A percentile compares a stretch with the other conserved stretches of the same genome.
These are phyloP conservation scores for Hemibagrus wyckioides DNA, from an alignment of 2,113 vertebrate species.

Conservation along the genomic window DNA sequence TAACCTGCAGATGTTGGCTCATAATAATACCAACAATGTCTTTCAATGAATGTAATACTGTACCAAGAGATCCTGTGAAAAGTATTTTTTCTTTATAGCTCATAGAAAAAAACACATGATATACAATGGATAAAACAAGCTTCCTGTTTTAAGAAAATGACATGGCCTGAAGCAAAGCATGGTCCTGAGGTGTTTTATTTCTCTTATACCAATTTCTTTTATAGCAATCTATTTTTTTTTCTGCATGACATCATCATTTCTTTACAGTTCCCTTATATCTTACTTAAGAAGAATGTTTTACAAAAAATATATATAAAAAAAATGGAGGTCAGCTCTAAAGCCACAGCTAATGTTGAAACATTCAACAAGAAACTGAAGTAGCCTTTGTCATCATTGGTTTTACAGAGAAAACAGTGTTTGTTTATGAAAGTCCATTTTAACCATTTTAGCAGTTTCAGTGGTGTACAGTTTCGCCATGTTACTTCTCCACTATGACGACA, in stretches of 20 bases:
- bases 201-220: neutral
- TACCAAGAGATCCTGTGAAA: neutral
- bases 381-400: neutral
- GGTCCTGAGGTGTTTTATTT: neutral
- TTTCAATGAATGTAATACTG: neutral
- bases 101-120: neutral
- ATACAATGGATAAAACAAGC: neutral
- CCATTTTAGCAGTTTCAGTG: neutral
- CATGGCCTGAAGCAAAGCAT: neutral
- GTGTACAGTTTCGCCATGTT: neutral
- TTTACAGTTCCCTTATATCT: neutral
- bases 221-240: too few relatives aligned
- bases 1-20: neutral
- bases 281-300: neutral
- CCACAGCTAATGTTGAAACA: neutral
- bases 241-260: neutral
- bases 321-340: neutral
- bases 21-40: neutral
- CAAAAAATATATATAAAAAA: neutral
- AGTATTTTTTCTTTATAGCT: neutral
- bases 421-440: neutral
- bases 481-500: neutral
- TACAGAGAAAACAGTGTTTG: neutral
- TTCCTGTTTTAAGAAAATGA: neutral
- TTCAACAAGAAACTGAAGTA: neutral